Conservation (phyloP, 2,888 invertebrate genomes). For the Fissipunctia ypsillon region DNA sequence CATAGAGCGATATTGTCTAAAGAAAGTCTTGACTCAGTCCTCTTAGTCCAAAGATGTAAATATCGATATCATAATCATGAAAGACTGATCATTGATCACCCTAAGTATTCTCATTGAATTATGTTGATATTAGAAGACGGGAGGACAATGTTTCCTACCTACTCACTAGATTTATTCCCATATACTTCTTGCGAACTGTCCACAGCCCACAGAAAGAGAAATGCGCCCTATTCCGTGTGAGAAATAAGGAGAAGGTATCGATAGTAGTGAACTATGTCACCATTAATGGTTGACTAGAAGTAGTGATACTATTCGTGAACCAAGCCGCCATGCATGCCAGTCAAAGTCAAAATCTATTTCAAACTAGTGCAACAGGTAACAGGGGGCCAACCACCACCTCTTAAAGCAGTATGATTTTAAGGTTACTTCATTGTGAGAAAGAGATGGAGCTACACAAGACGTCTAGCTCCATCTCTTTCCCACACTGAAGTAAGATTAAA, state of each 20-base stretch:
- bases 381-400: no score
- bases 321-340: background rate
- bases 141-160: background rate
- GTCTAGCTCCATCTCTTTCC: no score
- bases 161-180: background rate
- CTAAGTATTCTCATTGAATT: background rate
- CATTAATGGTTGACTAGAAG: background rate
- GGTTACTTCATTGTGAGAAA: no score
- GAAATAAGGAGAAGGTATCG: background rate
- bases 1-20: background rate
- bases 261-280: background rate
- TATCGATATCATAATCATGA: background rate
- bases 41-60: no score
- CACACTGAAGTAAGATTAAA: no score
- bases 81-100: background rate
- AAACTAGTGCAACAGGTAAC: conserved; percentile 15
- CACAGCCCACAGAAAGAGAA: background rate
- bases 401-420: no score
- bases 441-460: no score
- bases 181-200: background rate
- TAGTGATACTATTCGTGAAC: background rate
- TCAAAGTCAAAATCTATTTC: background rate
- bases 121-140: no score
- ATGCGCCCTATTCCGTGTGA: background rate
- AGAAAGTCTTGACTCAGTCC: no score